Evolutionary conservation across 2,797 vertebrate genomes (phyloP), one percentile per base, ranked within the genome.

Genomic region (Erethizon dorsatum): DNA sequence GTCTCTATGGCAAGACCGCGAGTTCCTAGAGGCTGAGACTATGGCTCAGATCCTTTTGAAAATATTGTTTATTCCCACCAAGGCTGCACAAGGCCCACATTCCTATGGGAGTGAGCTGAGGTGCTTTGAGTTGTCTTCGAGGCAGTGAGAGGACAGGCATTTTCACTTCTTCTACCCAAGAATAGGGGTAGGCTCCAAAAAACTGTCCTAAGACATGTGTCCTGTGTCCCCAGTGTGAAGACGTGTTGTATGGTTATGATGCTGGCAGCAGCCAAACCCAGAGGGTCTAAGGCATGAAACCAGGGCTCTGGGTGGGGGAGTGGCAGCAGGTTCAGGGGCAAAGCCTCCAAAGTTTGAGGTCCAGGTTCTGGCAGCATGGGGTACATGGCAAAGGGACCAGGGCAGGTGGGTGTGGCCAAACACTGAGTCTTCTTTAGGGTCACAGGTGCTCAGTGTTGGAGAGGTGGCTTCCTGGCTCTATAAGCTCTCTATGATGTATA

Each of bases 1-100:
- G 83, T 97, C 95, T 97, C 90, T 94, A 47, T 11, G 61, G 59
- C 26, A 28, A 90, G 50, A 63, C 56, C 69, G 6, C 24, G 89
- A 94, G 77, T 47, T 95, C 88, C 84, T 83, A 56, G 77, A 90
- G 90, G 94, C 87, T 24, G 84, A 33, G 57, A 56, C 20, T 26
- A 28, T 15, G 47, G 78, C 78, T 65, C 67, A 71, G 83, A 78
- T 10, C 73, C 26, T 18, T 31, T 83, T 90, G 52, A 83, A 83
- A 63, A 86, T 37, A 63, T 17, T 57, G 18, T 45, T 59, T 52
- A 67, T 86, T 61, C 41, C 85, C 56, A 69, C 31, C 87, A 80
- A 59, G 61, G 79, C 77, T 47, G 28, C n/a, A 41, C 37, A 79
- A 94, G 94, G 54, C 41, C 57, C 45, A 65, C 0, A 6, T 3